Evolutionary conservation across 2,888 invertebrate genomes (phyloP), one percentile per base, ranked within the genome.

Genomic region (Julus scanicus): DNA sequence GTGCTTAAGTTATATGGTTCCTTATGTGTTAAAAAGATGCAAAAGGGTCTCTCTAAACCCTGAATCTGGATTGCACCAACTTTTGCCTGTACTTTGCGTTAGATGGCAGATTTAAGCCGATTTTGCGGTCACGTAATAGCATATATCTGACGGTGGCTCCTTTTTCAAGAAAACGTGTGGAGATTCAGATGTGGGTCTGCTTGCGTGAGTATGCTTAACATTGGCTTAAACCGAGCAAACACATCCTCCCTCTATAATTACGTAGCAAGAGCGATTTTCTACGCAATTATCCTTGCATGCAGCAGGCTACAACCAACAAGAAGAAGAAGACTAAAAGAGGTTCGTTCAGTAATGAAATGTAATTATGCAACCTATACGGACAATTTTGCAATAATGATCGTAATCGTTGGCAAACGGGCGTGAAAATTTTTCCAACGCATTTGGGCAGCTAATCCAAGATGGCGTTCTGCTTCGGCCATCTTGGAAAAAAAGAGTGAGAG

Each of bases 351-450:
- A 84, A 39, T 84, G 20, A 84, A 84, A 84, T 37, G 44, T 84
- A 84, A 84, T 84, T 84, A 44, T 84, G 44, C 84, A 84, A 63
- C 63, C 63, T 63, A 63, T 20, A 63, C 63, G 63, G 63, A 63
- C 63, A 63, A 84, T 44, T 84, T 84, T 39, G 44, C 84, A 44
- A 84, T 84, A 84, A 84, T 39, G 84, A 84, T 84, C 84, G 40
- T 13, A 84, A 84, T 84, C 84, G 84, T 3, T 39, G 3, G 39
- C 44, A 84, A 84, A 20, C 39, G 40, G 39, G 84, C 84, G 84
- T 84, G n/a, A 84, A 84, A 17, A 29, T 84, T 84, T 29, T 57
- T 57, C 17, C 84, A 84, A 1, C 5, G 71, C 71, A 71, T 20
- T 20, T 71, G n/a, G 44, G 71, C 84, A 20, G 84, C n/a, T n/a